phyloP scores from a whole-genome alignment of 2,888 invertebrate species.

The Morinoia aosen region DNA sequence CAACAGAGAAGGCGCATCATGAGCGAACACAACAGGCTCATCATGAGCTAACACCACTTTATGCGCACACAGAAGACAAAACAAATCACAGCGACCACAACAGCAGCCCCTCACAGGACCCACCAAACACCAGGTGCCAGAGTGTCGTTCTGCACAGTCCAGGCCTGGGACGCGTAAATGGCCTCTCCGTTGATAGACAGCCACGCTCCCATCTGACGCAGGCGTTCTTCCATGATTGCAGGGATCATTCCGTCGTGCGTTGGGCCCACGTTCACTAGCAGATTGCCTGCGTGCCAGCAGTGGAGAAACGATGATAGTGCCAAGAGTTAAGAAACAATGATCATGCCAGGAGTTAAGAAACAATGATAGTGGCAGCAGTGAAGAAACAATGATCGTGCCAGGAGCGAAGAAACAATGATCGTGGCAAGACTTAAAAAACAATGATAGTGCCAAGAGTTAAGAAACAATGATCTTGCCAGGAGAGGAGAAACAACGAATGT shows the following conservation, averaged over 20 bases:
- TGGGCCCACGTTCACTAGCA: conserved; percentile 88
- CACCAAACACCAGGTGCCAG: conserved; percentile 73
- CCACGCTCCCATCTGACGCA: conserved; percentile 85
- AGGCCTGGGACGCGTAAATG: conserved; percentile 84
- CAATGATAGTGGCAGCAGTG: too few relatives aligned
- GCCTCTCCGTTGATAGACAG: conserved; percentile 86
- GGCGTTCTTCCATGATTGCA: conserved; percentile 84
- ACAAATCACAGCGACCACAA: too few relatives aligned
- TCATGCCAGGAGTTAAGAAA: not conserved
- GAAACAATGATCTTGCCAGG: too few relatives aligned
- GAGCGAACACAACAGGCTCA: too few relatives aligned
- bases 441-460: too few relatives aligned
- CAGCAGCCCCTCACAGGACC: not conserved
- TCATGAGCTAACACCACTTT: too few relatives aligned
- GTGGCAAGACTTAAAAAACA: too few relatives aligned
- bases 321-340: not conserved
- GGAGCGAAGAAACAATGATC: too few relatives aligned
- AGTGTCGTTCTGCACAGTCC: conserved; percentile 87
- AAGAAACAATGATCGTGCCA: too few relatives aligned
- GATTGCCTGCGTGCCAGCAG: conserved; percentile 67
- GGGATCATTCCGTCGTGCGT: conserved; percentile 88
- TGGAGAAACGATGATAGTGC: not conserved
- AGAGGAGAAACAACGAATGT: too few relatives aligned
- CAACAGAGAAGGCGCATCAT: too few relatives aligned
- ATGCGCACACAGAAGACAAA: too few relatives aligned